These are phyloP conservation scores for Holocentrus rufus DNA, from an alignment of 2,797 vertebrate genomes.

Conservation along the genomic window DNA sequence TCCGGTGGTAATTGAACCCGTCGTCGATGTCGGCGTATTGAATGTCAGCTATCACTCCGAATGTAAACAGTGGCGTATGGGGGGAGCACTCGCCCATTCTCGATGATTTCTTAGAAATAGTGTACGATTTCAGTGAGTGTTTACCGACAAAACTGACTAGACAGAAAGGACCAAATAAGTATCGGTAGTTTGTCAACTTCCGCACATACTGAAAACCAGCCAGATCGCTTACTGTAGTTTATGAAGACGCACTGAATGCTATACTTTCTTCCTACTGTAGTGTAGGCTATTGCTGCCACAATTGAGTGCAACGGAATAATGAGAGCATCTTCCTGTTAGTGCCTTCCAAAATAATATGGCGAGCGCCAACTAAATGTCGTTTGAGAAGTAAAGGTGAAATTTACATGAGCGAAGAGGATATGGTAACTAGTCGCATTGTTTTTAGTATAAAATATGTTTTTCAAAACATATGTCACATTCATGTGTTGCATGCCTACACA, in stretches of 20 bases:
- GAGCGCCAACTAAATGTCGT: too few species aligned
- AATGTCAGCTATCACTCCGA: constrained; percentile 91
- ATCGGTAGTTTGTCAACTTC: neutral
- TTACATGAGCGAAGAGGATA: too few species aligned
- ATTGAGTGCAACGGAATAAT: neutral
- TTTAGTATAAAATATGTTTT: too few species aligned
- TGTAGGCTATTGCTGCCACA: neutral
- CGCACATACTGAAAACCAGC: constrained; percentile 19
- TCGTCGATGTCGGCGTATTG: constrained; percentile 92
- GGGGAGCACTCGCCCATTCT: constrained; percentile 44
- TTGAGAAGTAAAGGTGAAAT: too few species aligned
- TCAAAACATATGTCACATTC: too few species aligned
- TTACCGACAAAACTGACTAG: too few species aligned
- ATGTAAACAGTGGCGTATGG: constrained; percentile 80
- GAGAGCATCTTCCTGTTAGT: constrained; percentile 25
- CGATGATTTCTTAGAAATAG: neutral
- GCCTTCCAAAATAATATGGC: constrained; percentile 42
- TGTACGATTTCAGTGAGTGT: neutral
- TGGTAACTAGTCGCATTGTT: too few species aligned
- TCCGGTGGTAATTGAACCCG: constrained; percentile 81
- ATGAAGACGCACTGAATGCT: neutral
- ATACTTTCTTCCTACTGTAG: neutral
- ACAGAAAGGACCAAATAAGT: neutral
- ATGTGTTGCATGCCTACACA: too few species aligned
- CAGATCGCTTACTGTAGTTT: constrained; percentile 11